Evolutionary conservation across 1,140 invertebrate genomes (phyloP).

Genomic region (Tetramorium alpestre): DNA sequence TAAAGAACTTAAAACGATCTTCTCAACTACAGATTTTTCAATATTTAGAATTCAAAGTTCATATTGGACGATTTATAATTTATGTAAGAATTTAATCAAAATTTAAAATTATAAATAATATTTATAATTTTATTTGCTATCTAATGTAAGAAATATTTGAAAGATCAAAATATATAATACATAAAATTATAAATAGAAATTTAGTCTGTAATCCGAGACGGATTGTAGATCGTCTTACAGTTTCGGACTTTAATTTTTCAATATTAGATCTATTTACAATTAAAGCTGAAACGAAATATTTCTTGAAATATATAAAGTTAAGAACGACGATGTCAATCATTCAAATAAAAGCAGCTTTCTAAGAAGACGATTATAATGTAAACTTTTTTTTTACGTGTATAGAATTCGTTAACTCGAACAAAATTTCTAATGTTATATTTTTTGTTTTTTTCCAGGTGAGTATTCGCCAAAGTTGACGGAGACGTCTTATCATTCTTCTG

Average conservation of each 20-base stretch:
- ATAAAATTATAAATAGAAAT: conserved; percentile 16
- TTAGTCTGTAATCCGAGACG: not conserved
- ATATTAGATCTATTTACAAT: not conserved
- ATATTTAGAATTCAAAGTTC: not conserved
- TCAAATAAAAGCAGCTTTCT: not conserved
- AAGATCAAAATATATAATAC: not conserved
- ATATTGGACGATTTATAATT: not conserved
- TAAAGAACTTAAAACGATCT: not conserved
- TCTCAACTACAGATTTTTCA: not conserved
- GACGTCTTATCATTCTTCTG: conserved; percentile 10
- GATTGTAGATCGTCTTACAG: not conserved
- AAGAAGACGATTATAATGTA: not conserved
- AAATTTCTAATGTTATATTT: conserved; percentile 14
- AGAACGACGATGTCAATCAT: not conserved
- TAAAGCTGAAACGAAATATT: not conserved
- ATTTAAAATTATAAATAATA: not conserved
- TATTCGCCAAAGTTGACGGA: conserved; percentile 22
- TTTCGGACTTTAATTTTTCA: not conserved
- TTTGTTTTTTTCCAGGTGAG: conserved; percentile 64
- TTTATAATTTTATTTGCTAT: not conserved
- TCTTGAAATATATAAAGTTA: not conserved
- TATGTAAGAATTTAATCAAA: not conserved
- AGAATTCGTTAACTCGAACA: not conserved
- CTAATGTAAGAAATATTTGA: not conserved
- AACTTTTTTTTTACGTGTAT: not conserved